phyloP scores from a whole-genome alignment of 2,797 vertebrate species.

The Acrossocheilus wenchowensis region DNA sequence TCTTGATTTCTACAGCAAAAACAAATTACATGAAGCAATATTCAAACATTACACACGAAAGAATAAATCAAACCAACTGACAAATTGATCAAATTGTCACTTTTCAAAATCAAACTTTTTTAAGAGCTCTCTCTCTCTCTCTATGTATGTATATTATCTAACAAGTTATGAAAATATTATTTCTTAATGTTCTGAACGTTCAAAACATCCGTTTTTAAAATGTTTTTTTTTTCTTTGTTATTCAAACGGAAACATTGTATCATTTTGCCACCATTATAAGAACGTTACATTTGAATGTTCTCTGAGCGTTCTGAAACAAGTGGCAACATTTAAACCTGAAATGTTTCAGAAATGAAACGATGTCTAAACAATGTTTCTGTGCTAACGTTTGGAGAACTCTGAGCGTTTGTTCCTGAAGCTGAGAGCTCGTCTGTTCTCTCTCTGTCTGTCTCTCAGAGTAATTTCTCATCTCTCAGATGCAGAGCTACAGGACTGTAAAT shows the following conservation, averaged over 20 bases:
- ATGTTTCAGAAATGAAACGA: not conserved
- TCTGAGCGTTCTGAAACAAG: not conserved
- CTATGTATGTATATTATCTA: not conserved
- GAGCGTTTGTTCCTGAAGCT: not conserved
- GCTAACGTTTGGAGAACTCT: not conserved
- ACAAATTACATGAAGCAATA: not conserved
- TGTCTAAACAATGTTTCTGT: no score
- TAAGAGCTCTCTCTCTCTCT: not conserved
- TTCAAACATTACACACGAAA: not conserved
- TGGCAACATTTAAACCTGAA: not conserved
- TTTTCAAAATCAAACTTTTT: not conserved
- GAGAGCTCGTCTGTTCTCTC: not conserved
- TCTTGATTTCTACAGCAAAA: not conserved
- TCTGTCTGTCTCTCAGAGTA: not conserved
- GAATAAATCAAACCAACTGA: not conserved
- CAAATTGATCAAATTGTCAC: not conserved
- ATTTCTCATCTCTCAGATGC: conserved; percentile 48
- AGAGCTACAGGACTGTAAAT: conserved; percentile 71
- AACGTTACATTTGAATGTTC: not conserved
- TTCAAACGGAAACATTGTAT: not conserved
- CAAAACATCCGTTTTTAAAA: no score
- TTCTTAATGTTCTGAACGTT: not conserved
- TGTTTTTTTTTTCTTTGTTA: no score
- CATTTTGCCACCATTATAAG: not conserved
- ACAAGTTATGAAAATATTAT: not conserved